Percentiles rank a stretch among this genome's conserved stretches.
Conservation (phyloP, 2,797 vertebrate species). For the Margarornis squamiger region DNA sequence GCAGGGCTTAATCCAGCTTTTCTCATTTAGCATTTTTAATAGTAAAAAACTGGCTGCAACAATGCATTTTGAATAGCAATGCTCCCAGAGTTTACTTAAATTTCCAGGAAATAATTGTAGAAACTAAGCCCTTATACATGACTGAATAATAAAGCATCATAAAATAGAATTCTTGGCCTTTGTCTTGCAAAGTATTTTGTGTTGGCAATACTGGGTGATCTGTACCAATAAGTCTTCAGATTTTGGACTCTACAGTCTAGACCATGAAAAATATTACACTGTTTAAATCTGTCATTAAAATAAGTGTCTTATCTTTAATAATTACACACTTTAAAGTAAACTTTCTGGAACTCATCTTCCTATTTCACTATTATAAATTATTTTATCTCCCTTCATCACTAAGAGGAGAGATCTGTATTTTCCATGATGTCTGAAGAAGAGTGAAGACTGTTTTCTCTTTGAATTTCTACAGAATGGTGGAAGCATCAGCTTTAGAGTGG, state of each 20-base stretch:
- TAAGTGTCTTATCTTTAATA: neutral
- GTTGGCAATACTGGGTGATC: neutral
- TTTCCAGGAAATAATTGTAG: neutral
- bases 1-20: neutral
- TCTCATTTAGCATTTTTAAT: constrained; percentile 12
- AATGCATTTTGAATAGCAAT: neutral
- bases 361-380: neutral
- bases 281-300: neutral
- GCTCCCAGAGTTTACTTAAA: neutral
- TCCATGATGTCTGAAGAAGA: neutral
- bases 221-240: neutral
- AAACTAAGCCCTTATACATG: neutral
- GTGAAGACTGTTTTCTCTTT: neutral
- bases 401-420: neutral
- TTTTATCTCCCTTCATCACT: neutral
- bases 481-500: neutral
- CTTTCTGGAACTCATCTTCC: neutral
- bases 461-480: neutral
- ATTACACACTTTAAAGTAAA: neutral
- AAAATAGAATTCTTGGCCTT: neutral
- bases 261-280: neutral
- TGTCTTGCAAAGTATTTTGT: neutral
- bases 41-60: neutral
- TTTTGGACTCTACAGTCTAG: neutral
- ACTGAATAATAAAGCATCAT: neutral